A percentile compares a stretch with the other conserved stretches of the same genome.
Evolutionary conservation across 2,113 vertebrate species (phyloP).

Genomic region (Varanus salvator): DNA sequence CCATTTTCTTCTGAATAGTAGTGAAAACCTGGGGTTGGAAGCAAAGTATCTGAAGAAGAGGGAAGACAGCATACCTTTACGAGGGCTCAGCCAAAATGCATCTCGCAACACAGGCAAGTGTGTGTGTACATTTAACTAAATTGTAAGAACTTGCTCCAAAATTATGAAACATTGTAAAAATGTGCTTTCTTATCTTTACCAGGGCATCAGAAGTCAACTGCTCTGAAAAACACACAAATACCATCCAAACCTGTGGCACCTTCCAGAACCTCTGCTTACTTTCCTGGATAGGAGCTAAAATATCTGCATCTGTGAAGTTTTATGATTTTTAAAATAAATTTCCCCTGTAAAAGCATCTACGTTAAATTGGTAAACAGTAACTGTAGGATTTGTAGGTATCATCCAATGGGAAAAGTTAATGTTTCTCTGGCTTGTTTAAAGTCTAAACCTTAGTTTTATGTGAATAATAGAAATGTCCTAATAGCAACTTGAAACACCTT

Average conservation of each 20-base stretch:
- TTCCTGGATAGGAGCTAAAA: constrained; percentile 79
- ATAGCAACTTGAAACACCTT: neutral
- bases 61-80: constrained; percentile 88
- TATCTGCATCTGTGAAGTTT: accelerated
- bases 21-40: constrained; percentile 82
- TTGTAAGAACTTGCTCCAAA: neutral
- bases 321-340: neutral
- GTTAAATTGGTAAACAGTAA: constrained; percentile 29
- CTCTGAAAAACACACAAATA: constrained; percentile 30
- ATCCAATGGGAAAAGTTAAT: neutral
- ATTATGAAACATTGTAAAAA: neutral
- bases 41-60: constrained; percentile 91
- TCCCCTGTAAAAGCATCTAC: neutral
- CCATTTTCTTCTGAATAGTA: constrained; percentile 66
- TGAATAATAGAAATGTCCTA: neutral
- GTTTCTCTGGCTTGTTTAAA: neutral
- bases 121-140: accelerated
- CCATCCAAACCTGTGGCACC: constrained; percentile 53
- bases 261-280: constrained; percentile 84
- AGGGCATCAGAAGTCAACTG: constrained; percentile 78
- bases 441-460: neutral
- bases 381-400: neutral
- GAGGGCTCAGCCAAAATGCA: constrained; percentile 83
- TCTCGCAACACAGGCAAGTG: constrained; percentile 48
- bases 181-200: constrained; percentile 48